phyloP scores from a whole-genome alignment of 2,888 invertebrate genomes.

The Leptinotarsa peninsularis region DNA sequence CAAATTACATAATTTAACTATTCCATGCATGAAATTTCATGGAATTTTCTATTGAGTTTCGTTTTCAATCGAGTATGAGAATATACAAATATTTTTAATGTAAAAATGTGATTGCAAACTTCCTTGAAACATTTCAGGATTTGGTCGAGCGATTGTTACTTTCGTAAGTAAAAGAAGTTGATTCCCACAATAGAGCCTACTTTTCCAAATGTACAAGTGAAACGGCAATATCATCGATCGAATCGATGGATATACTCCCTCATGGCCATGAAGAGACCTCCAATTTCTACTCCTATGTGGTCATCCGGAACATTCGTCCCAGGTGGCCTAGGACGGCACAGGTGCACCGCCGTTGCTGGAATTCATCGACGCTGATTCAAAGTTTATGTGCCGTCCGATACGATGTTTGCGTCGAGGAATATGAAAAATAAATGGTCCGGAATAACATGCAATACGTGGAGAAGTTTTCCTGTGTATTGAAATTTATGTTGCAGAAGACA shows the following conservation, averaged over 20 bases:
- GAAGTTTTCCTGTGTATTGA: conserved; percentile 15
- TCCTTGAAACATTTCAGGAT: too few species aligned
- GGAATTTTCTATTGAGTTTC: too few species aligned
- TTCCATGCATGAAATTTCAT: too few species aligned
- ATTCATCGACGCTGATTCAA: conserved; percentile 32
- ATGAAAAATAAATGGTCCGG: conserved; percentile 41
- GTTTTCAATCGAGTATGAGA: too few species aligned
- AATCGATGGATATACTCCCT: conserved; percentile 12
- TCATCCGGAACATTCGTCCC: conserved; percentile 15
- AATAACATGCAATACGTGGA: conserved; percentile 32
- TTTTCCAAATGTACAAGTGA: background rate
- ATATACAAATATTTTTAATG: too few species aligned
- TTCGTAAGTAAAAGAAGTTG: too few species aligned
- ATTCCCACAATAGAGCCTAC: too few species aligned
- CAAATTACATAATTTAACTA: too few species aligned
- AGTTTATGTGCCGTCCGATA: conserved; percentile 34
- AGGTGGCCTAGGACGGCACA: conserved; percentile 24
- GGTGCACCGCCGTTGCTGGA: conserved; percentile 23
- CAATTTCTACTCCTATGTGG: conserved; percentile 20
- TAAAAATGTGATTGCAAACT: too few species aligned
- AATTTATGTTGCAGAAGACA: conserved; percentile 22
- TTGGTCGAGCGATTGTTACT: too few species aligned
- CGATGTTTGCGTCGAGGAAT: conserved; percentile 34
- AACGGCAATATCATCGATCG: conserved; percentile 1
- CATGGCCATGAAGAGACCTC: conserved; percentile 23